Evolutionary conservation across 2,888 invertebrate species (phyloP), one percentile per base, ranked within the genome.

Genomic region (Neoascia interrupta): DNA sequence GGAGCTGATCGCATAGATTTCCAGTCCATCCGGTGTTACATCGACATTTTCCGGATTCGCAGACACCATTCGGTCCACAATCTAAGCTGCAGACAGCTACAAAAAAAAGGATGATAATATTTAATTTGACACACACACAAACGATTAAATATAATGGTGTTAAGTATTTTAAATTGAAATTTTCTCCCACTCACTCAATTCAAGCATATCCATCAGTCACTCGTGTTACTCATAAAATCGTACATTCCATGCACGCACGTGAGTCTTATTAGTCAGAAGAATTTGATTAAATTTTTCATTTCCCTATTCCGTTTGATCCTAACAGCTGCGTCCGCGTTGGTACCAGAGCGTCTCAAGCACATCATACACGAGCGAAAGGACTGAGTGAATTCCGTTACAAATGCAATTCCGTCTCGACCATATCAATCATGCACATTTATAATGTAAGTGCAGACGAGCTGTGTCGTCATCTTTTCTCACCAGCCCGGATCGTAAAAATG

Each of bases 1-100:
- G 95, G 82, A 96, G 91, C 85, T 96, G 95, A 89, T 96, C 96
- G 88, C 99, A 99, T 76, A 94, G 92, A 58, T 94, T 92, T 34
- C 98, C 98, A 0, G 95, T 95, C 98, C 98, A 99, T 34, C 97
- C 97, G 28, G 93, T 92, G 82, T 95, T 94, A 87, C 98, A 99
- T 56, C 94, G 93, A 89, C 98, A 99, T 82, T 94, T 93, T 63
- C 96, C 96, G 83, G 95, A 94, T 84, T 96, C 95, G 88, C 99
- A 99, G 60, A 94, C 93, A n/a, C 98, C 98, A 88, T 98, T 96
- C 21, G 93, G 92, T 49, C 97, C 96, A 86, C 99, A 99, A 87
- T 97, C 96, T 88, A 97, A 90, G 83, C 96, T 95, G 89, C 98
- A 99, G 49, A 95, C 92, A 85, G 96, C 97, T 97, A 89, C 41